Percentiles rank a stretch among this genome's conserved stretches.
These are phyloP conservation scores for Dermolepida albohirtum DNA, from an alignment of 2,888 invertebrate species.

Conservation along the genomic window DNA sequence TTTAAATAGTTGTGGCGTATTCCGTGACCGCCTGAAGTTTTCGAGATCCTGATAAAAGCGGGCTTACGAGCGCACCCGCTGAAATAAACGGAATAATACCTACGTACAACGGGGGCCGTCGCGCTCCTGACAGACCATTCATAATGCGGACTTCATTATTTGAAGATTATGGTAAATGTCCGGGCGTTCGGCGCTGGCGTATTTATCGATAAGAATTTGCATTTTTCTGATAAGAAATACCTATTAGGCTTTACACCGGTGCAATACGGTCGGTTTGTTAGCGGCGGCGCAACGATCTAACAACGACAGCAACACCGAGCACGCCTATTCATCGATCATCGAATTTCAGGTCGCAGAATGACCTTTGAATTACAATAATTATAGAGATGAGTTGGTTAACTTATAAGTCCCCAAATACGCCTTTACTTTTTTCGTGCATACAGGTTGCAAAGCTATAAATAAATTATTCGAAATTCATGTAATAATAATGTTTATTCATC, in stretches of 20 bases:
- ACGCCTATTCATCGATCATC: slow-evolving; percentile 26
- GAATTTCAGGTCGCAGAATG: slow-evolving; percentile 21
- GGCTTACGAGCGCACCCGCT: background rate
- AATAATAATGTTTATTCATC: too few species aligned
- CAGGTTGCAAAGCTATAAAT: too few species aligned
- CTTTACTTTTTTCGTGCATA: background rate
- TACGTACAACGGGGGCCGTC: slow-evolving; percentile 22
- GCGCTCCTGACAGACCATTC: slow-evolving; percentile 60
- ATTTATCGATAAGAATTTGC: slow-evolving; percentile 60
- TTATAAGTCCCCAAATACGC: background rate
- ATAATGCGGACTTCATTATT: slow-evolving; percentile 61
- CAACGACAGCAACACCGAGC: slow-evolving; percentile 20
- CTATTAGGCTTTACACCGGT: slow-evolving; percentile 55
- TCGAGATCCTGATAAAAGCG: slow-evolving; percentile 52
- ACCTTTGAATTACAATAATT: slow-evolving; percentile 27
- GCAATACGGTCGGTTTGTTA: slow-evolving; percentile 4
- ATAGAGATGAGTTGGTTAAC: slow-evolving; percentile 15
- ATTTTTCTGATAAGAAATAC: slow-evolving; percentile 58
- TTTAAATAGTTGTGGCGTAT: slow-evolving; percentile 56
- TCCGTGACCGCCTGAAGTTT: slow-evolving; percentile 57
- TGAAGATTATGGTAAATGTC: slow-evolving; percentile 61
- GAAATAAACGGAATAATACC: too few species aligned
- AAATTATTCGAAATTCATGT: too few species aligned
- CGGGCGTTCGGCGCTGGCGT: slow-evolving; percentile 51
- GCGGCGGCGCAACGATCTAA: slow-evolving; percentile 46